Evolutionary conservation across 2,888 invertebrate species (phyloP), one percentile per base, ranked within the genome.

Genomic region (Bugula neritina): DNA sequence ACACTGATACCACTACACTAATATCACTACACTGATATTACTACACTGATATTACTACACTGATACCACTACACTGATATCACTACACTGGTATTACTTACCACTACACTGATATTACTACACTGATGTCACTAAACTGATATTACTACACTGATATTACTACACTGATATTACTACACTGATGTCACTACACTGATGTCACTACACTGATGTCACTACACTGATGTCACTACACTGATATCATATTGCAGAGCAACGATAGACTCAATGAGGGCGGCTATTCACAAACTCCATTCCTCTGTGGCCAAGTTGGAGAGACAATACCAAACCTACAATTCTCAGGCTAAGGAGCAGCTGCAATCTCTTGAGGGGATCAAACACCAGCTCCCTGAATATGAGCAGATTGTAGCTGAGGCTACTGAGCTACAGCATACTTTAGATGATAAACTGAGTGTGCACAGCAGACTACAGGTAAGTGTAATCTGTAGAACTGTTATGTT

Each of bases 281-380:
- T 63, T 25, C 29, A 63, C 63, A 63, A 63, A 31, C 63, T 63
- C 25, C 63, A 63, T 27, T 25, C 63, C 3, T 63, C 63, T 10
- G 25, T 63, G 29, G 27, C 63, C 31, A 63, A 31, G n/a, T 27
- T 63, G 10, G 63, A 63, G 63, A 2, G 63, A 13, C 63, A 63
- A 31, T 63, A 63, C 31, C 63, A 63, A 31, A 63, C 63, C 5
- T 63, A 63, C 63, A 63, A 63, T 31, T 13, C 31, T 31, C 63
- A 63, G 63, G 63, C 63, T 31, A 63, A 63, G 34, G 63, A 63
- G 34, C 63, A 63, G 85, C 83, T 94, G 74, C 89, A 89, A 31
- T 90, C 90, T 79, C 82, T 94, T 71, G 89, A 90, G 78, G 89
- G 90, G 71, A 87, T 92, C 0, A 90, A 90, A 90, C 79, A 91